These are phyloP conservation scores for Rhamphomyia laevipes DNA, from an alignment of 2,888 invertebrate genomes.

Conservation along the genomic window DNA sequence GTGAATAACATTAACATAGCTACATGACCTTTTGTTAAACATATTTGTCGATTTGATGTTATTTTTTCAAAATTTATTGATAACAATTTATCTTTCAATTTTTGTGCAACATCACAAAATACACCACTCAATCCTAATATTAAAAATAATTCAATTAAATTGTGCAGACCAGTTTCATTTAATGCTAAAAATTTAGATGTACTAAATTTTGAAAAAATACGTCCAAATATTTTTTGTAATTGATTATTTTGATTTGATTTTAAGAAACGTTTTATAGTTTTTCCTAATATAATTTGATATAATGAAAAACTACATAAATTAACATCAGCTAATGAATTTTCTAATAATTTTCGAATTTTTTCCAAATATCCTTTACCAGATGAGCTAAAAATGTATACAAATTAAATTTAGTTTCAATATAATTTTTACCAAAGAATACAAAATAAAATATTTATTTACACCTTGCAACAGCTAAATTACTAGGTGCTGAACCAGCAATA, in stretches of 20 bases:
- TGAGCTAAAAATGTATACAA: conserved; percentile 9
- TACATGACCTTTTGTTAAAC: conserved; percentile 34
- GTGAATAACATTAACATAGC: conserved; percentile 33
- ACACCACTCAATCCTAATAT: conserved; percentile 27
- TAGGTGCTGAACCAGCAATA: conserved; percentile 38
- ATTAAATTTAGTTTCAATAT: background rate
- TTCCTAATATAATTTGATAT: conserved; percentile 39
- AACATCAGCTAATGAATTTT: conserved; percentile 21
- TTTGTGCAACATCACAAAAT: conserved; percentile 24
- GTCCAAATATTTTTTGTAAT: conserved; percentile 40
- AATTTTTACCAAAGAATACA: too few species aligned
- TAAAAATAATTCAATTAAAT: conserved; percentile 39
- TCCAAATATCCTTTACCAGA: conserved; percentile 29
- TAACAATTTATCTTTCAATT: conserved; percentile 32
- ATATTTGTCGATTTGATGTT: conserved; percentile 25
- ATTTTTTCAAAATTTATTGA: conserved; percentile 32
- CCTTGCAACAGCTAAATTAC: conserved; percentile 36
- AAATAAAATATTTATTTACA: conserved; percentile 13
- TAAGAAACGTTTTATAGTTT: conserved; percentile 23
- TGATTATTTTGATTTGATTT: conserved; percentile 19
- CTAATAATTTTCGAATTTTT: conserved; percentile 35
- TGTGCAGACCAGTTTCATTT: conserved; percentile 43
- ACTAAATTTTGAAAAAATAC: conserved; percentile 47
- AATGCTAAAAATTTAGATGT: conserved; percentile 43
- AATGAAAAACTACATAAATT: conserved; percentile 41